Evolutionary conservation across 2,888 invertebrate species (phyloP).

Genomic region (Chloromyia formosa): DNA sequence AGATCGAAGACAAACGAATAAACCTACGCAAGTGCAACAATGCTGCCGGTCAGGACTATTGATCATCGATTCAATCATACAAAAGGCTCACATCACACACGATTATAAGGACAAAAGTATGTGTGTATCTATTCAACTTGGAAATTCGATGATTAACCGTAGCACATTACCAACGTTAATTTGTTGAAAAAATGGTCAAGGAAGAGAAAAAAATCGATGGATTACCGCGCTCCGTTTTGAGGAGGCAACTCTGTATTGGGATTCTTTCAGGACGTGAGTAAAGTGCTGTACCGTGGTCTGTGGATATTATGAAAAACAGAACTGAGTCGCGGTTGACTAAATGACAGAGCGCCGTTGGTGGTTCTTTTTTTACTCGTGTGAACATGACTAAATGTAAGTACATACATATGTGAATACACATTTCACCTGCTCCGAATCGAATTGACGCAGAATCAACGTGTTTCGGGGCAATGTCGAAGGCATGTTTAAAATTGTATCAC

Average conservation of each 20-base stretch:
- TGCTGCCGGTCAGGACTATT: not conserved
- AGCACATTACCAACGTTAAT: slow-evolving; percentile 24
- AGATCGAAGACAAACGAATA: not conserved
- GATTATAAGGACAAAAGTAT: too few species aligned
- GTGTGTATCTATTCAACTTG: slow-evolving; percentile 34
- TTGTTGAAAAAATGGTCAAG: not conserved
- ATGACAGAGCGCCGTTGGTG: slow-evolving; percentile 4
- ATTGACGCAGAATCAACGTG: slow-evolving; percentile 2
- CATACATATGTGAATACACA: not conserved
- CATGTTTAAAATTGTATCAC: too few species aligned
- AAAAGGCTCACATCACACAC: slow-evolving; percentile 24
- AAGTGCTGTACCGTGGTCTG: not conserved
- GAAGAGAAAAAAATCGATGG: not conserved
- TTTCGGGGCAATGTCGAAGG: too few species aligned
- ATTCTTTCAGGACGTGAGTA: not conserved
- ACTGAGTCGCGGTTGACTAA: not conserved
- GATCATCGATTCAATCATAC: slow-evolving; percentile 4
- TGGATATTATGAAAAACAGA: not conserved
- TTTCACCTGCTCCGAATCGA: slow-evolving; percentile 42
- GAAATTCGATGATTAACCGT: slow-evolving; percentile 40
- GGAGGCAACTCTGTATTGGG: too few species aligned
- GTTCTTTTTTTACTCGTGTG: too few species aligned
- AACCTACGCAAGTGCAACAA: not conserved
- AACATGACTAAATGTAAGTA: too few species aligned
- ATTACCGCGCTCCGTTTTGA: too few species aligned